Evolutionary conservation across 2,797 vertebrate genomes (phyloP).

Genomic region (Parotocinclus haroldoi): DNA sequence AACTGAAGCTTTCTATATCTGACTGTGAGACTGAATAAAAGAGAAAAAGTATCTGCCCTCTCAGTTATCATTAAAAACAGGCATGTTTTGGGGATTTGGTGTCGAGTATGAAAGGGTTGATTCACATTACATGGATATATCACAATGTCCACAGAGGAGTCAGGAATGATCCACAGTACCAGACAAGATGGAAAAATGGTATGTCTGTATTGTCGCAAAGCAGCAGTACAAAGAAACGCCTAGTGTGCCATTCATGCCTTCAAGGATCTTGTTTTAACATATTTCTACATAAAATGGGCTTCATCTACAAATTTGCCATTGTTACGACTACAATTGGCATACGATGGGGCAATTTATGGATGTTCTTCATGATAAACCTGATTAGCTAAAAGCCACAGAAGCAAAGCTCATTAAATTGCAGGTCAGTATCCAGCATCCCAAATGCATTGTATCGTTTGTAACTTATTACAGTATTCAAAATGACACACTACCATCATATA

Average conservation of each 20-base stretch:
- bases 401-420: slow-evolving; percentile 19
- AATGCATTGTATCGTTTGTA: neutral
- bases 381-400: slow-evolving; percentile 21
- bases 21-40: neutral
- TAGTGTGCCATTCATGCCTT: slow-evolving; percentile 38
- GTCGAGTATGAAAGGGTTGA: neutral
- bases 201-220: slow-evolving; percentile 29
- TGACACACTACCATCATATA: neutral
- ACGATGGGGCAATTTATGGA: neutral
- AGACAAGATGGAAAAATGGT: slow-evolving; percentile 33
- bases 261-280: slow-evolving; percentile 14
- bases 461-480: slow-evolving; percentile 16
- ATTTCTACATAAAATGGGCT: slow-evolving; percentile 22
- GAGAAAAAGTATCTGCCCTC: too few relatives aligned
- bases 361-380: slow-evolving; percentile 31
- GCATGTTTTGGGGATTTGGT: slow-evolving; percentile 19
- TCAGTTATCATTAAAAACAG: neutral
- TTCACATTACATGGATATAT: slow-evolving; percentile 37
- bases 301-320: slow-evolving; percentile 31
- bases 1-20: slow-evolving; percentile 31
- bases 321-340: neutral
- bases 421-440: slow-evolving; percentile 1
- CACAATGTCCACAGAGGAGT: slow-evolving; percentile 30
- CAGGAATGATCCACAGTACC: slow-evolving; percentile 35
- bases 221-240: slow-evolving; percentile 32